Evolutionary conservation across 2,888 invertebrate genomes (phyloP).

Genomic region (Perdita meconis): DNA sequence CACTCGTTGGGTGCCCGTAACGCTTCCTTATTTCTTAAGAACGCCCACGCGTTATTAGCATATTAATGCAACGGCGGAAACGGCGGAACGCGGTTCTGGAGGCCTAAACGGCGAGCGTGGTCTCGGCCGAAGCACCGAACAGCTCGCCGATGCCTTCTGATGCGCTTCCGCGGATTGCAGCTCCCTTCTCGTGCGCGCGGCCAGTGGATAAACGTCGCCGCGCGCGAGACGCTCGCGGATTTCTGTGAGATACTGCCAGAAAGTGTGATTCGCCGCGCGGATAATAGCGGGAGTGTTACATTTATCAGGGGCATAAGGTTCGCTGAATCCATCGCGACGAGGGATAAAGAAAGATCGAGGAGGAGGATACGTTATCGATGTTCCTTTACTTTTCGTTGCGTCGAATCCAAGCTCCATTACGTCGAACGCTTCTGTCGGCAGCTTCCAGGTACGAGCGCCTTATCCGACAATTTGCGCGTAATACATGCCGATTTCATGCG

Average conservation of each 20-base stretch:
- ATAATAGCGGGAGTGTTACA: constrained; percentile 31
- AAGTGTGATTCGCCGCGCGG: constrained; percentile 30
- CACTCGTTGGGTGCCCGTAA: constrained; percentile 13
- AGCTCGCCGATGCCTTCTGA: constrained; percentile 15
- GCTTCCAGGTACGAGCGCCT: constrained; percentile 16
- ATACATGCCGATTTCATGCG: constrained; percentile 57
- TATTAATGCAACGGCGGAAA: constrained; percentile 54
- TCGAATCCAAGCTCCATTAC: constrained; percentile 51
- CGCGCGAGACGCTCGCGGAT: neutral
- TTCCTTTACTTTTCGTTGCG: constrained; percentile 25
- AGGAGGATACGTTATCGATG: constrained; percentile 35
- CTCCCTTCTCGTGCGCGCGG: constrained; percentile 26
- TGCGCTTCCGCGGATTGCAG: constrained; percentile 37
- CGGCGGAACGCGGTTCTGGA: constrained; percentile 36
- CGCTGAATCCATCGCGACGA: constrained; percentile 10
- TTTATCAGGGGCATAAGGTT: constrained; percentile 36
- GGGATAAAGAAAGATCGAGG: constrained; percentile 41
- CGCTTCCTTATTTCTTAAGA: constrained; percentile 61
- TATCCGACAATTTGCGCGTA: constrained; percentile 56
- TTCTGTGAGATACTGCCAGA: constrained; percentile 19
- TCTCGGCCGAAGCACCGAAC: neutral
- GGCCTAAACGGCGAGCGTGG: constrained; percentile 2
- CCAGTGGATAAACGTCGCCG: neutral
- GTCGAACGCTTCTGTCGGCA: constrained; percentile 42
- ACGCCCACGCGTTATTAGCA: constrained; percentile 66